Evolutionary conservation across 2,113 vertebrate genomes (phyloP).

Genomic region (Coregonus clupeaformis): DNA sequence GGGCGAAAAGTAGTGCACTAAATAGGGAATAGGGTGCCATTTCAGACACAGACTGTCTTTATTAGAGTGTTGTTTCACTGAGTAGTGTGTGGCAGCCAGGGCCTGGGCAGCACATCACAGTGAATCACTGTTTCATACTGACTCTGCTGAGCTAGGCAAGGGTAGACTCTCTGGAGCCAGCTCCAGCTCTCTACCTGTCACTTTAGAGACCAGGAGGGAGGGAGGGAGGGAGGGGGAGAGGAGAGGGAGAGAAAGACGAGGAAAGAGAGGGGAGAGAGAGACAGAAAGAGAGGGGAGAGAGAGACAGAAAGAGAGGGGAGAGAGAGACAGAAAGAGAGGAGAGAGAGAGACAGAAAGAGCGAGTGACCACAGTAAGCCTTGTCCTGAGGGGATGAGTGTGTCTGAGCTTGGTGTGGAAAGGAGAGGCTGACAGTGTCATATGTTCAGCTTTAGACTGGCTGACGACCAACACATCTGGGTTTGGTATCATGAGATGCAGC

Average conservation of each 20-base stretch:
- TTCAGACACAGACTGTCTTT: no score
- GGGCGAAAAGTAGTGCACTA: no score
- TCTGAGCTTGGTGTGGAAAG: conserved; percentile 44
- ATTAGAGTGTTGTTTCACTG: background rate
- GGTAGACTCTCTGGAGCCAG: conserved; percentile 71
- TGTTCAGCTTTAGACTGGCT: conserved; percentile 63
- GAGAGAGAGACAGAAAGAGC: conserved; percentile 19
- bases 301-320: conserved; percentile 34
- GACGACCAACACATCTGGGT: conserved; percentile 70
- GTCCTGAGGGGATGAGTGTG: conserved; percentile 50
- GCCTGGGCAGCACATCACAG: conserved; percentile 43
- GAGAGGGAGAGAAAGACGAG: conserved; percentile 19
- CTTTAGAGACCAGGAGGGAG: conserved; percentile 40
- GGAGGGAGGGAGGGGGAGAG: conserved; percentile 8
- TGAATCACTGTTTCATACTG: conserved; percentile 5
- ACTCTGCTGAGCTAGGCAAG: conserved; percentile 20
- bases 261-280: conserved; percentile 34
- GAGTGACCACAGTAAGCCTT: conserved; percentile 42
- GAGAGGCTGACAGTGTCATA: conserved; percentile 64
- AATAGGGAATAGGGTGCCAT: no score
- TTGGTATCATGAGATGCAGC: conserved; percentile 64
- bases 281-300: conserved; percentile 41
- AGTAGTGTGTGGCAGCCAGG: background rate
- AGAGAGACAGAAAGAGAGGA: conserved; percentile 26
- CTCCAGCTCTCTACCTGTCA: conserved; percentile 59